Percentiles rank a stretch among this genome's conserved stretches.
Evolutionary conservation across 2,797 vertebrate genomes (phyloP).

Genomic region (Chlorospingus flavigularis): DNA sequence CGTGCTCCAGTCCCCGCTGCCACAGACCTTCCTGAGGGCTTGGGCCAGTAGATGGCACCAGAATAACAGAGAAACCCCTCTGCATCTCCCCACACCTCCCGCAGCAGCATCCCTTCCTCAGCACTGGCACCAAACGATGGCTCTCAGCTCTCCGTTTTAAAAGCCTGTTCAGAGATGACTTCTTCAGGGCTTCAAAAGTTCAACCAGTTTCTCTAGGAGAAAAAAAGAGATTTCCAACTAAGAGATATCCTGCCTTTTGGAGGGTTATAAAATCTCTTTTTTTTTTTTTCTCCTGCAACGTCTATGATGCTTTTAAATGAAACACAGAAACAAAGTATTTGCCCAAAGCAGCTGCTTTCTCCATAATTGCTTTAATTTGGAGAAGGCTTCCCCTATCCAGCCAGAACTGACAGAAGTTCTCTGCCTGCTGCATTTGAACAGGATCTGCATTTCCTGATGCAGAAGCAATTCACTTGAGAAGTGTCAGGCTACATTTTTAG

Average conservation of each 20-base stretch:
- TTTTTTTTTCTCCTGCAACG: rapidly evolving
- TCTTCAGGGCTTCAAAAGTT: background rate
- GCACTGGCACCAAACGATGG: rapidly evolving
- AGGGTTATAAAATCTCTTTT: background rate
- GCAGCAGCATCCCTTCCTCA: background rate
- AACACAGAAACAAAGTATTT: background rate
- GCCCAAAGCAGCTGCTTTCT: background rate
- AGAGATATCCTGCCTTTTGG: background rate
- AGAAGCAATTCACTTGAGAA: background rate
- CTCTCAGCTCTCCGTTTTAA: background rate
- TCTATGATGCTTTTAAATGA: background rate
- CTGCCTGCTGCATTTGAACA: background rate
- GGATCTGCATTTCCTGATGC: background rate
- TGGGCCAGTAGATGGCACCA: constrained; percentile 63
- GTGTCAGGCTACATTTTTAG: background rate
- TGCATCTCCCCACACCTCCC: background rate
- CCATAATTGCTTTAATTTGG: background rate
- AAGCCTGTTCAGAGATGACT: background rate
- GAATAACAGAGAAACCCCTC: constrained; percentile 28
- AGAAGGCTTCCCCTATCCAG: background rate
- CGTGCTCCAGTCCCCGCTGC: background rate
- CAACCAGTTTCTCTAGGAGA: background rate
- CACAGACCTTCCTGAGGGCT: background rate
- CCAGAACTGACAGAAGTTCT: background rate
- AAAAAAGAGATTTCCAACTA: background rate